Base-by-base conservation (phyloP, 2,888 invertebrate species). In the Isoperla grammatica region DNA sequence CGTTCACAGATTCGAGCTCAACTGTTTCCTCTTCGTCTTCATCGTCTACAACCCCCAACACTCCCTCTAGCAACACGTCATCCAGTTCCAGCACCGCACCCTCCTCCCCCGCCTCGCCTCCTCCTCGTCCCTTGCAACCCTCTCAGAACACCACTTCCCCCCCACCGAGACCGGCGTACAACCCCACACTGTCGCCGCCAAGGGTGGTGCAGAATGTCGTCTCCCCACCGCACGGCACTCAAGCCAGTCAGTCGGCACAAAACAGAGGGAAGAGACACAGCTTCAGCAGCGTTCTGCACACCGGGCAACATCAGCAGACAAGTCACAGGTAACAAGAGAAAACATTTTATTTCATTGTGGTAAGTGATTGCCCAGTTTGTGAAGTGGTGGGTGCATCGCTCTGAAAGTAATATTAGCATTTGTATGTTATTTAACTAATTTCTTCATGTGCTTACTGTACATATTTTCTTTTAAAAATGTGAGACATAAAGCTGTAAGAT, bases 21-120 rank as follows among this genome's bases (percentile, higher is more conserved):
- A 85, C 84, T 56, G 79, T 82, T 64, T 86, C 85, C 62, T 86
- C 78, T 0, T 79, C 79, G 0, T 79, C 78, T n/a, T 85, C 84
- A 64, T 85, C 86, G 0, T 82, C 82, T 0, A 84, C 84, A 0
- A 65, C 65, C 1, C 63, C 64, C 12, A 63, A 62, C 42, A 64
- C 66, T 1, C 65, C 67, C n/a, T 65, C 67, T 11, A 65, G 65
- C 53, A 85, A 79, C 65, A 78, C 78, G 43, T 78, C 79, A 3
- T 79, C 81, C 17, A 79, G 85, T 20, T 86, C 87, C 43, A 86
- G 86, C 69, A 85, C 85, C 5, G 84, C 87, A 29, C 86, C 88
- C 0, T 86, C 86, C 64, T 81, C 88, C 58, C 89, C 90, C 0
- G 82, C 84, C 48, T 83, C 83, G 0, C 84, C 83, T 0, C 83